Percentiles rank a stretch among this genome's conserved stretches.
Conservation (phyloP, 2,888 invertebrate genomes). For the Linyphia triangularis region DNA sequence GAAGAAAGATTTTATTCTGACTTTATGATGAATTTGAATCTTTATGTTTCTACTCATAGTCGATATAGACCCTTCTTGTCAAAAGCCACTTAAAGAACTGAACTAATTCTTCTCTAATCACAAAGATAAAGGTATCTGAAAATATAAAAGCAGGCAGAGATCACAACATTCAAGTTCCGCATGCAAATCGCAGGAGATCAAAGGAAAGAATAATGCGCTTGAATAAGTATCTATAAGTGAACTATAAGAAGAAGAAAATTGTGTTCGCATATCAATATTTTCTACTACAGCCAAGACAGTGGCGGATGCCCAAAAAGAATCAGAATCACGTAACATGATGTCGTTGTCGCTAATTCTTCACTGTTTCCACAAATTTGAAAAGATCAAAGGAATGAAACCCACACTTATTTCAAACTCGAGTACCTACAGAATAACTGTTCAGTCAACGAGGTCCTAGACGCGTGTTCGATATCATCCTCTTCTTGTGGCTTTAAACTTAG, state of each 20-base stretch:
- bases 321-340: slow-evolving; percentile 14
- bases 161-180: background rate
- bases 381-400: slow-evolving; percentile 56
- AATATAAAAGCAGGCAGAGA: background rate
- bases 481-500: slow-evolving; percentile 50
- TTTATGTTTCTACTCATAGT: background rate
- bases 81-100: slow-evolving; percentile 49
- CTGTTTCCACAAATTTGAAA: slow-evolving; percentile 48
- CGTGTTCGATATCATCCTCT: slow-evolving; percentile 54
- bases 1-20: background rate
- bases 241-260: slow-evolving; percentile 62
- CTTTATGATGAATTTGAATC: background rate
- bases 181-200: slow-evolving; percentile 57
- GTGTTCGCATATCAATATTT: slow-evolving; percentile 48
- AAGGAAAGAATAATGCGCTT: slow-evolving; percentile 26
- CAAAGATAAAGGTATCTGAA: slow-evolving; percentile 49
- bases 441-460: slow-evolving; percentile 18
- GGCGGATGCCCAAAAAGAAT: slow-evolving; percentile 31
- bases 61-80: slow-evolving; percentile 10
- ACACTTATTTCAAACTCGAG: slow-evolving; percentile 37
- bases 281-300: slow-evolving; percentile 34
- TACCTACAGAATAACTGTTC: slow-evolving; percentile 43
- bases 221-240: slow-evolving; percentile 30
- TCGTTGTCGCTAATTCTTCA: slow-evolving; percentile 49
- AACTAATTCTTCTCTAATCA: slow-evolving; percentile 52